Evolutionary conservation across 2,113 vertebrate genomes (phyloP).

Genomic region (Spizaetus ornatus): DNA sequence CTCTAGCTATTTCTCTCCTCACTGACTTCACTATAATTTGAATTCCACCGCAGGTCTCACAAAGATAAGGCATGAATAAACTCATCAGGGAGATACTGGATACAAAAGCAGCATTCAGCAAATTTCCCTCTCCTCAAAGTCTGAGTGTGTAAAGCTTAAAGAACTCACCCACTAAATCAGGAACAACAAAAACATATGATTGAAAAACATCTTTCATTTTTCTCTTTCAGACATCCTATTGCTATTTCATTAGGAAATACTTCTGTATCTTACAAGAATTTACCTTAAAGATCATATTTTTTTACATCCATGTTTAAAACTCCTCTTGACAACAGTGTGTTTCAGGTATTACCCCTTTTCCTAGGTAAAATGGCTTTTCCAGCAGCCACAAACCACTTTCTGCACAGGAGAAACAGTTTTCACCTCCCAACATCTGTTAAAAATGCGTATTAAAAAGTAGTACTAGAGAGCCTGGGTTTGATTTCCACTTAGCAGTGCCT

Average conservation of each 20-base stretch:
- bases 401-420: neutral
- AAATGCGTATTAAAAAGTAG: neutral
- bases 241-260: neutral
- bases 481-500: neutral
- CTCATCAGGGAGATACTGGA: neutral
- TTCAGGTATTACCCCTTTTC: neutral
- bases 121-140: neutral
- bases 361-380: neutral
- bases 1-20: neutral
- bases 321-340: neutral
- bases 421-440: neutral
- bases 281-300: neutral
- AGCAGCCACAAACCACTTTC: neutral
- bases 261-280: neutral
- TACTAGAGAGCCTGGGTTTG: neutral
- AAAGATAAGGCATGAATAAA: neutral
- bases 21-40: neutral
- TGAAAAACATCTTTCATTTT: neutral
- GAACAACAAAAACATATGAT: neutral
- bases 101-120: neutral
- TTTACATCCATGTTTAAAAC: neutral
- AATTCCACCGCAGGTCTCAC: neutral
- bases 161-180: neutral
- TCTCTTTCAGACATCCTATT: neutral
- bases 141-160: neutral